phyloP scores from a whole-genome alignment of 1,140 invertebrate genomes.

The Homalodisca vitripennis region DNA sequence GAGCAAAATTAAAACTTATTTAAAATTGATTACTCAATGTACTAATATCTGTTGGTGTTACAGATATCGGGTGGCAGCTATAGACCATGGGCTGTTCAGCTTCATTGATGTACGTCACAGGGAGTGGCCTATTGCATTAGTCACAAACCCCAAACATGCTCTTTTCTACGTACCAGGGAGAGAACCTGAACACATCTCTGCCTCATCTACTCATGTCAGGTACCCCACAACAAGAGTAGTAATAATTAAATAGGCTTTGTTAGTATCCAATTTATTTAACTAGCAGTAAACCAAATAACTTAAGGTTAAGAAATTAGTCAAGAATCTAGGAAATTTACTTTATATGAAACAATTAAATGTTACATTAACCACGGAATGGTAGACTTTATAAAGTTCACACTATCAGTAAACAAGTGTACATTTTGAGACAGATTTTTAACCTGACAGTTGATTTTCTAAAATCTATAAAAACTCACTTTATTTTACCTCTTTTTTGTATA shows the following conservation, averaged over 20 bases:
- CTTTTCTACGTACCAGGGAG: constrained; percentile 67
- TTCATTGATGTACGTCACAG: constrained; percentile 77
- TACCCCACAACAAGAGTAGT: constrained; percentile 42
- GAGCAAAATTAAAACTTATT: too few species aligned
- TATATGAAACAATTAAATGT: neutral
- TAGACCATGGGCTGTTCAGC: constrained; percentile 89
- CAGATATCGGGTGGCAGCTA: constrained; percentile 76
- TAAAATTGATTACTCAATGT: too few species aligned
- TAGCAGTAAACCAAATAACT: too few species aligned
- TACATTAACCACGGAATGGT: too few species aligned
- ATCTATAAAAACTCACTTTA: too few species aligned
- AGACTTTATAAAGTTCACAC: too few species aligned
- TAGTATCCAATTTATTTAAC: neutral
- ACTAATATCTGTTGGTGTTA: too few species aligned
- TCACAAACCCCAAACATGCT: constrained; percentile 89
- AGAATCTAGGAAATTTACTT: neutral
- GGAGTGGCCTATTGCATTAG: constrained; percentile 77
- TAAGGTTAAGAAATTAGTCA: too few species aligned
- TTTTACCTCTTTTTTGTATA: too few species aligned
- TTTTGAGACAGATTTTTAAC: too few species aligned
- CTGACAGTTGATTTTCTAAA: too few species aligned
- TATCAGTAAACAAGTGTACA: too few species aligned
- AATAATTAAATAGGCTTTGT: neutral
- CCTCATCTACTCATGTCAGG: constrained; percentile 76
- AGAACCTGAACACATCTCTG: constrained; percentile 69